Base-by-base conservation (phyloP, 2,113 vertebrate species). In the Chaetops frenatus region DNA sequence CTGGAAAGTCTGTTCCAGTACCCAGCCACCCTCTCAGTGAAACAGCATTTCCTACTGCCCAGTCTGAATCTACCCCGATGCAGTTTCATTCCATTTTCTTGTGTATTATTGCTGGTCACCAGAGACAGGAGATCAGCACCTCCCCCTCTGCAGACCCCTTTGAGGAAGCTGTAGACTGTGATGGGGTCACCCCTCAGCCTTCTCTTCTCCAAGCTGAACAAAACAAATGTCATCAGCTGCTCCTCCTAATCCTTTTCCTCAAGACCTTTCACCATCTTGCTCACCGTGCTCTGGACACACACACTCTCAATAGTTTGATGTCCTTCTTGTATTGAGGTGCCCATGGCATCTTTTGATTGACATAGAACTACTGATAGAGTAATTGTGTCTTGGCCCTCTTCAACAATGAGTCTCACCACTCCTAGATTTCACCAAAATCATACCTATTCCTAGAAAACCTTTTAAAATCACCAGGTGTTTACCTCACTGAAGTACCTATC, bases 271-370 rank as follows among this genome's bases (percentile, higher is more conserved):
- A 31, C 22, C 21, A 66, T 23, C 25, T 29, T 51, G 44, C 36
- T 29, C 7, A 2, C 31, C 20, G 28, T 79, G 7, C 48, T 87
- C 45, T 87, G 45, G 61, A 76, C 44, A 53, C 31, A 76, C 44
- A 53, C 31, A 24, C 25, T 50, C 35, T 40, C 4, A 61, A 36
- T 3, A 36, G 44, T 8, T 0, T 18, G 4, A 86, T 7, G 7
- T 35, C 38, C 8, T 60, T 38, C 47, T 50, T 45, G 36, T 13
- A 56, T 5, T 0, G 0, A 72, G 62, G 29, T 1, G 0, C 12
- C 45, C 60, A 48, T 4, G 6, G 42, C 33, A 22, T 21, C 62
- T 44, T 83, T 36, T 70, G 23, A 58, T 25, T 44, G 44, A 51
- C 45, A 60, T 47, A 90, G 24, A 92, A 77, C 31, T 56, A 87